Evolutionary conservation across 2,797 vertebrate species (phyloP).

Genomic region (Hapalemur alaotrensis): DNA sequence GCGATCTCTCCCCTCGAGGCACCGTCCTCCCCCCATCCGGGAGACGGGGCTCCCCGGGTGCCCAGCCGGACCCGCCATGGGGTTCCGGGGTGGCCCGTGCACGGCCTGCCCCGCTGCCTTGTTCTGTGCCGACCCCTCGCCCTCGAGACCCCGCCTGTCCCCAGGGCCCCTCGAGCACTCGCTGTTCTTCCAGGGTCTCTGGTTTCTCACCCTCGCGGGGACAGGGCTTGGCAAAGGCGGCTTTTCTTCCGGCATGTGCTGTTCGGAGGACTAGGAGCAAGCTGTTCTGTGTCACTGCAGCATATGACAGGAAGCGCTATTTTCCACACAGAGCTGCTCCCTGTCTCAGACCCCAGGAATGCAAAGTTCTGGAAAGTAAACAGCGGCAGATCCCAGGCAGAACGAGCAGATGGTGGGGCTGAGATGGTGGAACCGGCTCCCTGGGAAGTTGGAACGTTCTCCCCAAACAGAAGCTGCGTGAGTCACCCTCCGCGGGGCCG

Average conservation of each 20-base stretch:
- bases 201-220: neutral
- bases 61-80: neutral
- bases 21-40: too few relatives aligned
- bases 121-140: fast-evolving
- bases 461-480: neutral
- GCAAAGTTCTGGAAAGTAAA: conserved; percentile 12
- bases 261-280: conserved; percentile 2
- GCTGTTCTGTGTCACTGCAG: conserved; percentile 45
- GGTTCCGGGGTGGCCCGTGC: too few relatives aligned
- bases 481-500: fast-evolving
- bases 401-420: conserved; percentile 21
- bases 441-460: neutral
- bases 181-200: neutral
- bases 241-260: neutral
- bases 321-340: conserved; percentile 60
- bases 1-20: too few relatives aligned
- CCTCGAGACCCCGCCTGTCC: fast-evolving
- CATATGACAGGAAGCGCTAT: conserved; percentile 33
- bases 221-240: neutral
- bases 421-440: neutral
- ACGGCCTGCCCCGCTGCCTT: neutral
- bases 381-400: neutral
- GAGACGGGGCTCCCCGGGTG: neutral
- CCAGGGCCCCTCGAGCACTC: fast-evolving
- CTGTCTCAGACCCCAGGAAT: neutral